These are phyloP conservation scores for Doris montereyensis DNA, from an alignment of 2,888 invertebrate species.

Conservation along the genomic window DNA sequence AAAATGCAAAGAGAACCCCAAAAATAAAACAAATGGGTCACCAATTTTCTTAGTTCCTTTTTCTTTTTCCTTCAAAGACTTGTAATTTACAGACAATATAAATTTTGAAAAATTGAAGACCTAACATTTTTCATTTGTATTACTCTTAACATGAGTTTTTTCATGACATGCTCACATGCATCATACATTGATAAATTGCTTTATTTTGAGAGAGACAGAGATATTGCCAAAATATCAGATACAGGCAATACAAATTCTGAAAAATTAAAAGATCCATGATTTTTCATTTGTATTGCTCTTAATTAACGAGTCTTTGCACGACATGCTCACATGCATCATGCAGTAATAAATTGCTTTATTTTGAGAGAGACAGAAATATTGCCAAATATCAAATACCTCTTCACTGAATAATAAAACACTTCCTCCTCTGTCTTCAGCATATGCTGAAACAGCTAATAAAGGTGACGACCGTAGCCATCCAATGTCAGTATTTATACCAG, in stretches of 20 bases:
- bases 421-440: constrained; percentile 90
- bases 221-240: not conserved
- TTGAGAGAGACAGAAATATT: not conserved
- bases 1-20: too few relatives aligned
- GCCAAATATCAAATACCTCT: constrained; percentile 78
- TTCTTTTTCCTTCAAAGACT: too few relatives aligned
- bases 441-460: constrained; percentile 88
- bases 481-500: constrained; percentile 74
- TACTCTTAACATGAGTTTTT: too few relatives aligned
- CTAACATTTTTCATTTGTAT: not conserved
- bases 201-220: not conserved
- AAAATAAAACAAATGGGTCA: too few relatives aligned
- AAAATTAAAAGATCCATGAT: not conserved
- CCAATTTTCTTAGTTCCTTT: too few relatives aligned
- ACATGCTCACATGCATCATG: not conserved
- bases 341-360: not conserved
- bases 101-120: not conserved
- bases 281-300: too few relatives aligned
- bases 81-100: not conserved
- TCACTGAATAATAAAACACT: constrained; percentile 91
- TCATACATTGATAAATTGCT: not conserved
- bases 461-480: constrained; percentile 88
- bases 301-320: too few relatives aligned
- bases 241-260: not conserved
- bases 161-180: not conserved